These are phyloP conservation scores for Neodon shergylaensis DNA, from an alignment of 2,113 vertebrate genomes.

Conservation along the genomic window DNA sequence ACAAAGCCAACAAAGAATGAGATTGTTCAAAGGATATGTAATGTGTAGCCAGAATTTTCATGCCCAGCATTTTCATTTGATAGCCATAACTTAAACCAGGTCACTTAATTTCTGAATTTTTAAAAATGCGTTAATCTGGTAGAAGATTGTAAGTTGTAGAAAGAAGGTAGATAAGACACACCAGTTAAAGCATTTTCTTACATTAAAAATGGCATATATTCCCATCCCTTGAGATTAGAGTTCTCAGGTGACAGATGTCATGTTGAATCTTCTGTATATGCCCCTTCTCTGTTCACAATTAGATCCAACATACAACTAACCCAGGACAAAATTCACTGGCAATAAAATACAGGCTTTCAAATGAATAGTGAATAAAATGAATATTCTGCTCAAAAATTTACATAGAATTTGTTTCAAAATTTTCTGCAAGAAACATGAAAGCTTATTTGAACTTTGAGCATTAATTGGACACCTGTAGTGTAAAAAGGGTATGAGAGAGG, in stretches of 20 bases:
- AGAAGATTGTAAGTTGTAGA: neutral
- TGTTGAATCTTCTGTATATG: neutral
- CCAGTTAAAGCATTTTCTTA: neutral
- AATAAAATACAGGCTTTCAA: neutral
- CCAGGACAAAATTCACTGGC: neutral
- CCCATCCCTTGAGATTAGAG: neutral
- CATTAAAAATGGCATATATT: neutral
- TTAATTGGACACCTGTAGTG: neutral
- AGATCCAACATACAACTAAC: neutral
- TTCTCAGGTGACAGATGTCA: neutral
- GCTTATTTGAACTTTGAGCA: neutral
- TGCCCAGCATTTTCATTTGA: neutral
- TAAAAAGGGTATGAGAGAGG: neutral
- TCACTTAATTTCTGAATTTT: neutral
- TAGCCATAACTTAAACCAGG: neutral
- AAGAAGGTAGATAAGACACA: constrained; percentile 1
- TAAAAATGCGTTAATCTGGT: neutral
- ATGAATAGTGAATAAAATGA: constrained; percentile 1
- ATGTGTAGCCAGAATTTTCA: neutral
- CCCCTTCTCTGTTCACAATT: neutral
- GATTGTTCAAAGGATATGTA: neutral
- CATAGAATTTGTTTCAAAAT: neutral
- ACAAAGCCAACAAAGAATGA: neutral
- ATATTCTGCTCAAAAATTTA: neutral
- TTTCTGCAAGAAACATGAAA: neutral